Percentiles rank a stretch among this genome's conserved stretches.
Conservation (phyloP, 2,888 invertebrate species). For the Apomyelois bistriatella region DNA sequence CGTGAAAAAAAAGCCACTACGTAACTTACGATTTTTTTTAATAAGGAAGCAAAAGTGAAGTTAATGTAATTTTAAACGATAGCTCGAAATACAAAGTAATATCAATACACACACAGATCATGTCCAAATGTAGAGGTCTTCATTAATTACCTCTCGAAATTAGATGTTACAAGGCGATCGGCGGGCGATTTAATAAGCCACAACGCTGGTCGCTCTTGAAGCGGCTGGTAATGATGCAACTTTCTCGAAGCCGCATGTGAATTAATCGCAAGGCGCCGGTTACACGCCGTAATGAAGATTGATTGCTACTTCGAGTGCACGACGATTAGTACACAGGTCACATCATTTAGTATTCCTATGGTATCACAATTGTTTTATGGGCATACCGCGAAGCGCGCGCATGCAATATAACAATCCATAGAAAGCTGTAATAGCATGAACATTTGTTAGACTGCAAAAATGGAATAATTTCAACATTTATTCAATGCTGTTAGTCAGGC, state of each 20-base stretch:
- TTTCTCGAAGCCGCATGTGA: slow-evolving; percentile 65
- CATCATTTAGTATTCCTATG: slow-evolving; percentile 40
- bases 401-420: slow-evolving; percentile 9
- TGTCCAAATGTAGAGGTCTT: not conserved
- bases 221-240: slow-evolving; percentile 57
- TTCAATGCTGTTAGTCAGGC: slow-evolving; percentile 9
- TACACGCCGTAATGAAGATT: slow-evolving; percentile 72
- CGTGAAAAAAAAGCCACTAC: too few species aligned
- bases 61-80: too few species aligned
- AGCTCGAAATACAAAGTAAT: too few species aligned
- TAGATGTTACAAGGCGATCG: slow-evolving; percentile 9
- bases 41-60: too few species aligned
- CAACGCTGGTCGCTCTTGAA: slow-evolving; percentile 17
- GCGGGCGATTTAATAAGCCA: slow-evolving; percentile 12
- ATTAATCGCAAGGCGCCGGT: slow-evolving; percentile 63
- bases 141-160: slow-evolving; percentile 1
- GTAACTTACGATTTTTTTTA: too few species aligned
- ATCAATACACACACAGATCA: too few species aligned
- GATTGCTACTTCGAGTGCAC: slow-evolving; percentile 54
- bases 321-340: slow-evolving; percentile 46
- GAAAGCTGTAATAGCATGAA: not conserved
- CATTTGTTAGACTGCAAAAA: not conserved
- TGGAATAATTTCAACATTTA: not conserved
- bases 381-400: slow-evolving; percentile 7
- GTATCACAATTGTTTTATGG: slow-evolving; percentile 22